Evolutionary conservation across 1,140 invertebrate genomes (phyloP), one percentile per base, ranked within the genome.

Genomic region (Pogonomyrmex californicus): DNA sequence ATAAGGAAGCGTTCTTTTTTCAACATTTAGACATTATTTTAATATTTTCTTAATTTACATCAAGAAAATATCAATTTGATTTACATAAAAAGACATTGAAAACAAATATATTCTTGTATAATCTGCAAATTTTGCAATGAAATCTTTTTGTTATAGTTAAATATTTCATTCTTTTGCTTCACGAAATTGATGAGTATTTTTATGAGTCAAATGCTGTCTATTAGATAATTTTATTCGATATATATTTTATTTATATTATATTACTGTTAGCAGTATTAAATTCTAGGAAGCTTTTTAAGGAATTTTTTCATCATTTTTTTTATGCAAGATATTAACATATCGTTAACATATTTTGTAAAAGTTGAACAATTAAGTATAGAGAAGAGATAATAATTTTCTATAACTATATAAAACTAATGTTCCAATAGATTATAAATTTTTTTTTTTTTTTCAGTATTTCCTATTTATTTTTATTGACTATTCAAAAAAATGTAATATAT

Each of bases 401-500:
- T 79, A 23, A 23, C 7, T 30, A 79, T 51, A 23, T 62, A 60
- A 49, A 78, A 78, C 10, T 49, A 10, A 33, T 17, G 4, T 65
- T 51, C 66, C 9, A 56, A 38, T 41, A 68, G 7, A 68, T 79
- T 78, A 65, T 44, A 38, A 54, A 70, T 30, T 81, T 81, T 51
- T 33, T 30, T 81, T 81, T 51, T 33, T 36, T 23, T 54, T 49
- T 6, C 7, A 63, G 6, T 86, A 77, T 77, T 86, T 82, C 65
- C n/a, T 71, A 71, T 77, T 65, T 86, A 88, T 49, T 87, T 77
- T 89, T 76, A 58, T 86, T 58, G n/a, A 77, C 60, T 78, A 73
- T 85, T 79, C 73, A 90, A 82, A 56, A 79, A 90, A 60, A 65
- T 30, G 12, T 51, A 44, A 36, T 56, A 66, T 49, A 62, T 83